phyloP scores from a whole-genome alignment of 53 echinoderm and acorn worm genomes.

The Glandiceps talaboti region DNA sequence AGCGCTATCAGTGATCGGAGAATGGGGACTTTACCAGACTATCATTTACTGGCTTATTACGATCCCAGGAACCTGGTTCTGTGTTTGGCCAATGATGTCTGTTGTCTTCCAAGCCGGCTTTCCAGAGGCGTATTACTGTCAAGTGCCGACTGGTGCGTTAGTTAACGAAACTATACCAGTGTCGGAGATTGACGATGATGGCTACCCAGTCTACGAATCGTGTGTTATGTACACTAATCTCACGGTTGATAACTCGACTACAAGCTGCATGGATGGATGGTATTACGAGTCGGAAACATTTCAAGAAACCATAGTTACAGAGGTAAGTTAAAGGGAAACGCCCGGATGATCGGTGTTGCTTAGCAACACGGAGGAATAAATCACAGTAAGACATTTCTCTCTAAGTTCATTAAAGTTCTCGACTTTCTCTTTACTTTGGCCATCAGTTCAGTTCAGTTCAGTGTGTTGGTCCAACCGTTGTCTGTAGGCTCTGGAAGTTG shows the following conservation, averaged over 20 bases:
- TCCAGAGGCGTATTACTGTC: conserved; percentile 51
- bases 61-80: conserved; percentile 61
- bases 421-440: too few species aligned
- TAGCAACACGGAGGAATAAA: too few species aligned
- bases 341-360: too few species aligned
- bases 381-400: too few species aligned
- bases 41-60: conserved; percentile 66
- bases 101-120: conserved; percentile 68
- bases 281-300: conserved; percentile 34
- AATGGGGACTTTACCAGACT: conserved; percentile 78
- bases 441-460: too few species aligned
- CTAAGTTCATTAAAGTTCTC: too few species aligned
- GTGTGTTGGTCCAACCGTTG: too few species aligned
- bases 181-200: conserved; percentile 11
- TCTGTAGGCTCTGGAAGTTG: too few species aligned
- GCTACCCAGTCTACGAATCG: conserved; percentile 33
- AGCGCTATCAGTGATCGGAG: conserved; percentile 47
- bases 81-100: conserved; percentile 88
- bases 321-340: conserved; percentile 77
- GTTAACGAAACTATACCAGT: conserved; percentile 28
- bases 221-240: conserved; percentile 43
- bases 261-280: conserved; percentile 57
- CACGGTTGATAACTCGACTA: conserved; percentile 31
- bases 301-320: conserved; percentile 63
- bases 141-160: conserved; percentile 12